These are phyloP conservation scores for Herminia tarsipennalis DNA, from an alignment of 2,888 invertebrate species.

Conservation along the genomic window DNA sequence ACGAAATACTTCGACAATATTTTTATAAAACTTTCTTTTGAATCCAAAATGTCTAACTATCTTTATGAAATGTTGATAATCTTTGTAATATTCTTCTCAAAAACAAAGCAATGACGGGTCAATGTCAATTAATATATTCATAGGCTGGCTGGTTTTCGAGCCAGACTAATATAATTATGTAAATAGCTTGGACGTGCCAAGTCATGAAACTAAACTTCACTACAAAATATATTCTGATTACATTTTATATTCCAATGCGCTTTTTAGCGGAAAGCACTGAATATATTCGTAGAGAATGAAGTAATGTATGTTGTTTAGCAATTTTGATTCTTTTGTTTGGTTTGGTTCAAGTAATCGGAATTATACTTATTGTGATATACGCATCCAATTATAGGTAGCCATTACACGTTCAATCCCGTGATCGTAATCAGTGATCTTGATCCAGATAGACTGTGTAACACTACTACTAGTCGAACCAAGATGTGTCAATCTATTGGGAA, in stretches of 20 bases:
- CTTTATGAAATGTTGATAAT: too few relatives aligned
- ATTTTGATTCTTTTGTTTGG: not conserved
- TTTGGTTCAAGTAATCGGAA: not conserved
- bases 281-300: constrained; percentile 3
- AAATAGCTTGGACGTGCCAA: constrained; percentile 38
- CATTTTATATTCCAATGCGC: constrained; percentile 25
- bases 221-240: constrained; percentile 21
- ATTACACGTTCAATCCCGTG: too few relatives aligned
- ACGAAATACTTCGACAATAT: too few relatives aligned
- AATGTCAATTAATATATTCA: constrained; percentile 38
- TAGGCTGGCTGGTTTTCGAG: constrained; percentile 24
- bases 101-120: constrained; percentile 30
- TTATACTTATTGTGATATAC: not conserved
- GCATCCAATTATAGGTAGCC: too few relatives aligned
- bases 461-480: too few relatives aligned
- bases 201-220: constrained; percentile 22
- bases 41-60: too few relatives aligned
- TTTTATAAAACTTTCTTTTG: too few relatives aligned
- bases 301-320: not conserved
- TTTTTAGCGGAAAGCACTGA: not conserved
- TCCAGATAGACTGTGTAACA: too few relatives aligned
- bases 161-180: constrained; percentile 50
- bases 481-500: too few relatives aligned
- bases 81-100: too few relatives aligned
- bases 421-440: too few relatives aligned